Evolutionary conservation across 2,113 vertebrate genomes (phyloP), one percentile per base, ranked within the genome.

Genomic region (Cottus gobio): DNA sequence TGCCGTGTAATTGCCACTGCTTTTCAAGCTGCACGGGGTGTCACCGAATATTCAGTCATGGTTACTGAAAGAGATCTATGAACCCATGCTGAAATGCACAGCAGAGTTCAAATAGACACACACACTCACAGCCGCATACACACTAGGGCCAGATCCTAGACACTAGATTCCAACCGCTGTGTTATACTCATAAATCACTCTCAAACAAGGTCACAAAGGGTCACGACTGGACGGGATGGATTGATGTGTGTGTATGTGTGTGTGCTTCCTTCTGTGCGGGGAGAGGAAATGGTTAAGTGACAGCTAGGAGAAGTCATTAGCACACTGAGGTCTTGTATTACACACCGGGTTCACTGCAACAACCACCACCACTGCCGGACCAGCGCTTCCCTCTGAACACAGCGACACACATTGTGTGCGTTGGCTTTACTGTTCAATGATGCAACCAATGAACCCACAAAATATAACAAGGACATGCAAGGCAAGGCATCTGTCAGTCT

Each of bases 211-310:
- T 92, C 88, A 89, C 78, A 18, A 36, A 72, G 54, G 89, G 90
- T 91, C 86, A 80, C 9, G 18, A 73, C 20, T 76, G 71, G 82
- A 81, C 30, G 46, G 74, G 48, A 42, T 85, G 78, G 72, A 90
- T 86, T 77, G 69, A 84, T 88, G 80, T 83, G 77, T 69, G 57
- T 77, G 81, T 12, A 82, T 88, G 80, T 83, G 77, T 72, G 57
- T 77, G 81, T 12, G 66, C 44, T 90, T 89, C 82, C 82, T 80
- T 46, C 58, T 58, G 61, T 80, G 77, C n/a, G 0, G 57, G 68
- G 76, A 87, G 48, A 86, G 90, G 92, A 92, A 91, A 91, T 92
- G 82, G 89, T 85, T 91, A 92, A 89, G 82, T 90, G 92, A 93
- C 89, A 90, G 89, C 88, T 80, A 24, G 15, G 63, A 90, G 79